These are phyloP conservation scores for Sphaerophoria taeniata DNA, from an alignment of 2,888 invertebrate species.

Conservation along the genomic window DNA sequence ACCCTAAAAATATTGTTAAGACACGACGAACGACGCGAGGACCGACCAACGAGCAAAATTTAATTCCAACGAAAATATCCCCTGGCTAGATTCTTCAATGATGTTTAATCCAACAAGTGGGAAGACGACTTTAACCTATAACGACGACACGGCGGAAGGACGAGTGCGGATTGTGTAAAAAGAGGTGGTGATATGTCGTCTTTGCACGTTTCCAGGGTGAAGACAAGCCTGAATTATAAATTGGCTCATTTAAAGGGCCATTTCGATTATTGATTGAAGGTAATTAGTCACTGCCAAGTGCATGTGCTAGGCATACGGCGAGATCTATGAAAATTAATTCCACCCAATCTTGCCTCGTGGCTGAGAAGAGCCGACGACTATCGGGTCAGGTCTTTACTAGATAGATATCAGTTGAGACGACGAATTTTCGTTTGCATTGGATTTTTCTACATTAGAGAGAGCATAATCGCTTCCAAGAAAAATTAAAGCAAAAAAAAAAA, in stretches of 20 bases:
- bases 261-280: conserved; percentile 72
- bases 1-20: not conserved
- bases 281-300: conserved; percentile 72
- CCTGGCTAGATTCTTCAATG: conserved; percentile 30
- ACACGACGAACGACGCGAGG: conserved; percentile 14
- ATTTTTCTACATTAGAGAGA: conserved; percentile 49
- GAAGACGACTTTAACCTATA: not conserved
- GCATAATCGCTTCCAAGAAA: conserved; percentile 50
- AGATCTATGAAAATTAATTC: conserved; percentile 74
- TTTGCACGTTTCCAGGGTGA: conserved; percentile 40
- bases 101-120: conserved; percentile 20
- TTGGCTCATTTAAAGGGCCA: conserved; percentile 72
- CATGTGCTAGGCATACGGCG: conserved; percentile 29
- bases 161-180: not conserved
- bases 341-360: conserved; percentile 55
- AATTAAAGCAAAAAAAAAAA: conserved; percentile 13
- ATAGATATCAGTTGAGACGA: conserved; percentile 34
- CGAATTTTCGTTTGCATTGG: conserved; percentile 59
- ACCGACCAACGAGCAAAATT: conserved; percentile 41
- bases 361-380: not conserved
- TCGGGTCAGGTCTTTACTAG: conserved; percentile 4
- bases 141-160: too few species aligned
- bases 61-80: conserved; percentile 64
- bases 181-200: conserved; percentile 25
- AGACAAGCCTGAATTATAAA: conserved; percentile 67